Evolutionary conservation across 2,888 invertebrate genomes (phyloP).

Genomic region (Trachelus troglodyta): DNA sequence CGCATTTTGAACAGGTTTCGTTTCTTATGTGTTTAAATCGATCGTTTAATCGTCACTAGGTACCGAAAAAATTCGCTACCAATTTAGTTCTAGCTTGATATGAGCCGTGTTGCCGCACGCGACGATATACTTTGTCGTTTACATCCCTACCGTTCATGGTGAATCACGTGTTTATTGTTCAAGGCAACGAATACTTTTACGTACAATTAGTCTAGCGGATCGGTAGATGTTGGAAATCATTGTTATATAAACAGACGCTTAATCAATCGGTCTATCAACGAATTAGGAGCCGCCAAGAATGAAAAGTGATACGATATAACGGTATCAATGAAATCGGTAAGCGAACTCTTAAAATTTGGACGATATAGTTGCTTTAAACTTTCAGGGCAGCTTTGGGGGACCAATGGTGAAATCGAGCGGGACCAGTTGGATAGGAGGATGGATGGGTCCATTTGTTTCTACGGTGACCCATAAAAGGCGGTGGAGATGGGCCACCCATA

Average conservation of each 20-base stretch:
- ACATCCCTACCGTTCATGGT: background rate
- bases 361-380: slow-evolving; percentile 45
- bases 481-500: slow-evolving; percentile 57
- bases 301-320: too few relatives aligned
- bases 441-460: slow-evolving; percentile 60
- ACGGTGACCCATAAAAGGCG: slow-evolving; percentile 60
- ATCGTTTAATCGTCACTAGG: slow-evolving; percentile 38
- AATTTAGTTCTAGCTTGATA: slow-evolving; percentile 23
- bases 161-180: background rate
- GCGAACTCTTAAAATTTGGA: slow-evolving; percentile 35
- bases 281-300: too few relatives aligned
- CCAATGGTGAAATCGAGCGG: slow-evolving; percentile 62
- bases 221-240: too few relatives aligned
- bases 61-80: slow-evolving; percentile 37
- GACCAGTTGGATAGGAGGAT: slow-evolving; percentile 56
- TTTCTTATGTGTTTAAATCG: slow-evolving; percentile 36
- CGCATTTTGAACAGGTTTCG: slow-evolving; percentile 48
- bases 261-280: too few relatives aligned
- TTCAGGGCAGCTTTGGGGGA: slow-evolving; percentile 60
- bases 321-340: slow-evolving; percentile 31
- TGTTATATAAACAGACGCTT: too few relatives aligned
- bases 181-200: background rate
- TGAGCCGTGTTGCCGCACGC: background rate
- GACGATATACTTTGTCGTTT: background rate
- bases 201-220: too few relatives aligned